Evolutionary conservation across 2,888 invertebrate genomes (phyloP).

Genomic region (Cistogaster globosa): DNA sequence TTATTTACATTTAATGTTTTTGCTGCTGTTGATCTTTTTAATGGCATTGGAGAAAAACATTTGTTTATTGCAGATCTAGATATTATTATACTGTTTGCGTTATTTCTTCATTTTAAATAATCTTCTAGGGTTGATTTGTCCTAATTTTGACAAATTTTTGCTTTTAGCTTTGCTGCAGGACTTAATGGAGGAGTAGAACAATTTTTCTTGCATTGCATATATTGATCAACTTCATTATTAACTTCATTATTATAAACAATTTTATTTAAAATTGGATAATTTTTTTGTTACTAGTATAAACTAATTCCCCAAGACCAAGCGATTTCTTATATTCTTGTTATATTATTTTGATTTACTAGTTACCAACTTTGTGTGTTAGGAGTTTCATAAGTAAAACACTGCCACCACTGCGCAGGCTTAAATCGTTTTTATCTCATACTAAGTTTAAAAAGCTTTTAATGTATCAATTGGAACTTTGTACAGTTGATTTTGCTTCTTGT

Average conservation of each 20-base stretch:
- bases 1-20: conserved; percentile 58
- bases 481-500: conserved; percentile 63
- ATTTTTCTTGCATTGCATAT: conserved; percentile 22
- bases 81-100: conserved; percentile 10
- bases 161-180: conserved; percentile 83
- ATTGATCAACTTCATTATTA: conserved; percentile 64
- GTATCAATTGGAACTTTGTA: conserved; percentile 63
- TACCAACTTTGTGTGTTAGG: conserved; percentile 74
- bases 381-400: conserved; percentile 82
- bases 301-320: conserved; percentile 79
- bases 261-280: conserved; percentile 40
- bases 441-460: conserved; percentile 37
- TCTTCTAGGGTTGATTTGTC: conserved; percentile 81
- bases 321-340: conserved; percentile 74
- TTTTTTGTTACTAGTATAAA: conserved; percentile 63
- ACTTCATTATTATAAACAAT: conserved; percentile 45
- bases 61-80: conserved; percentile 79
- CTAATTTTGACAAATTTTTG: conserved; percentile 82
- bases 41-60: conserved; percentile 70
- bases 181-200: conserved; percentile 79
- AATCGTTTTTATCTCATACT: conserved; percentile 25
- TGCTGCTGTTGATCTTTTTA: conserved; percentile 13
- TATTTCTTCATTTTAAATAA: conserved; percentile 36
- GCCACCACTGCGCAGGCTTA: conserved; percentile 82
- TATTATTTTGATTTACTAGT: conserved; percentile 63